These are phyloP conservation scores for Carterocephalus palaemon DNA, from an alignment of 2,888 invertebrate species.

Conservation along the genomic window DNA sequence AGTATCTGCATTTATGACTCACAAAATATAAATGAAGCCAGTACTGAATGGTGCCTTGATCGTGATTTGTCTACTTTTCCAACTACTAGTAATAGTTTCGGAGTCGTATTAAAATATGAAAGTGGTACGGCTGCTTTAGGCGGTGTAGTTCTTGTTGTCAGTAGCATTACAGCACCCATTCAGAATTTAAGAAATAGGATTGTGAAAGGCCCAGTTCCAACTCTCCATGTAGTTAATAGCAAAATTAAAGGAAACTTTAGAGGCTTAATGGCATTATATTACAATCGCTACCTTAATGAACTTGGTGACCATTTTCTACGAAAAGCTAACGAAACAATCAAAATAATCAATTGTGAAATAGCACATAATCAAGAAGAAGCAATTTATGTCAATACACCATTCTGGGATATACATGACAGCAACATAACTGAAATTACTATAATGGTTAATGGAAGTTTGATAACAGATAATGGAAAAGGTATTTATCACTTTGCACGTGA, in stretches of 20 bases:
- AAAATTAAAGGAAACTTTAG: constrained; percentile 89
- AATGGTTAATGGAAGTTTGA: constrained; percentile 90
- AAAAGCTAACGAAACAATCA: constrained; percentile 92
- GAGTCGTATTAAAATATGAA: constrained; percentile 86
- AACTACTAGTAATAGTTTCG: constrained; percentile 89
- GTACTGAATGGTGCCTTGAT: constrained; percentile 87
- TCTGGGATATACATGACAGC: constrained; percentile 90
- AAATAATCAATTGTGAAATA: constrained; percentile 88
- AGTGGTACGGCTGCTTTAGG: constrained; percentile 89
- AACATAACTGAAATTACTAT: constrained; percentile 94
- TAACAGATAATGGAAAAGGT: constrained; percentile 92
- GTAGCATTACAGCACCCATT: constrained; percentile 84
- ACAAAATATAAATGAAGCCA: constrained; percentile 81
- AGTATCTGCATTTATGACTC: constrained; percentile 88
- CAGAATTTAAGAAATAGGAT: constrained; percentile 86
- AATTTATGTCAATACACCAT: constrained; percentile 88
- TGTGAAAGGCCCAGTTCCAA: constrained; percentile 88
- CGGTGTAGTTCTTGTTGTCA: constrained; percentile 88
- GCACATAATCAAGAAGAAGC: constrained; percentile 90
- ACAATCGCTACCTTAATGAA: constrained; percentile 92
- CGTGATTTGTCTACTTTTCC: constrained; percentile 95
- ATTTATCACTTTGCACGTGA: constrained; percentile 95
- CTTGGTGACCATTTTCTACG: constrained; percentile 90
- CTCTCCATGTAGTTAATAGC: constrained; percentile 83
- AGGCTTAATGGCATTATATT: constrained; percentile 90